A percentile compares a stretch with the other conserved stretches of the same genome.
phyloP scores from a whole-genome alignment of 1,140 invertebrate genomes.

The Cyclargus thomasi region DNA sequence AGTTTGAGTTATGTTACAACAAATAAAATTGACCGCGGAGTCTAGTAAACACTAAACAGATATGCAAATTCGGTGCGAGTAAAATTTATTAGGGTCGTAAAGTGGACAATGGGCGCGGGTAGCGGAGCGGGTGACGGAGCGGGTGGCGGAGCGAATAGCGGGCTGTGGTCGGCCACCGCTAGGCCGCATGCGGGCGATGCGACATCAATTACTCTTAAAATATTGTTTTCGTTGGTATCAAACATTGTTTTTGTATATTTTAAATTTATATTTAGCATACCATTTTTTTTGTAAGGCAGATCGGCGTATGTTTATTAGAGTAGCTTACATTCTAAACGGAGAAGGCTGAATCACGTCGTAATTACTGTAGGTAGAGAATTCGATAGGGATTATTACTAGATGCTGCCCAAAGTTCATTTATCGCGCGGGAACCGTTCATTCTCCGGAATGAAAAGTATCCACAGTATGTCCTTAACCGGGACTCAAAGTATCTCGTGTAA shows the following conservation, averaged over 20 bases:
- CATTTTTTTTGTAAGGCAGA: no score
- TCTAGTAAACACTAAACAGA: constrained; percentile 26
- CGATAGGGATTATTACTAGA: no score
- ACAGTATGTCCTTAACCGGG: no score
- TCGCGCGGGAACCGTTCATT: no score
- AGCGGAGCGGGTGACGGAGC: not conserved
- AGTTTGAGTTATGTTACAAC: constrained; percentile 8
- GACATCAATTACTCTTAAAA: not conserved
- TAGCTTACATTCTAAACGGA: no score
- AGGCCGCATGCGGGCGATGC: constrained; percentile 1
- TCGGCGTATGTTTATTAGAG: no score
- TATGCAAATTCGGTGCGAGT: constrained; percentile 42
- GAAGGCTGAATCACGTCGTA: no score
- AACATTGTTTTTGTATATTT: constrained; percentile 30
- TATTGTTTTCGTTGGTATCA: constrained; percentile 24
- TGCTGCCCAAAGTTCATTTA: no score
- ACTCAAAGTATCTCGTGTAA: no score
- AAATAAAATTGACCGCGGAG: constrained; percentile 12
- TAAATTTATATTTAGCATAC: no score
- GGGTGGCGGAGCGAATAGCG: constrained; percentile 17
- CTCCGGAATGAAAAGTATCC: no score
- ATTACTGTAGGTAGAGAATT: no score
- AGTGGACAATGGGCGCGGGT: constrained; percentile 24
- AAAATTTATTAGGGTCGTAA: constrained; percentile 43
- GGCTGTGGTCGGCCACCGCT: constrained; percentile 28